Percentiles rank a stretch among this genome's conserved stretches.
phyloP scores from a whole-genome alignment of 2,113 vertebrate species.

The Cyanoramphus novaezelandiae region DNA sequence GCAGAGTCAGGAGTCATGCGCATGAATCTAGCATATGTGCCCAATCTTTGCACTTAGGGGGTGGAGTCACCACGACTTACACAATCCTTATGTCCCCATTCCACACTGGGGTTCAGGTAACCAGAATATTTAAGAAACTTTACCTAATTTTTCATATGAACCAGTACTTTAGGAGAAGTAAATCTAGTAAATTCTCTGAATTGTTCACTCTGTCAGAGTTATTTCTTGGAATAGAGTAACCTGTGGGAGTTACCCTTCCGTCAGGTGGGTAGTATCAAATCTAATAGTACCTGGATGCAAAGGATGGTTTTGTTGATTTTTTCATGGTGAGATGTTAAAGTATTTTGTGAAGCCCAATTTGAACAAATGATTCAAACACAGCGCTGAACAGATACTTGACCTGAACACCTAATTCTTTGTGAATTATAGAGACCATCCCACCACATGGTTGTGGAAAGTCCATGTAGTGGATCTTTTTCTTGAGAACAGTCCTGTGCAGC shows the following conservation, averaged over 20 bases:
- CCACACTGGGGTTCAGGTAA: not conserved
- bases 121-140: not conserved
- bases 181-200: not conserved
- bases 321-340: not conserved
- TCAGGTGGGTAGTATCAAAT: not conserved
- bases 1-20: not conserved
- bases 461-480: rapidly evolving
- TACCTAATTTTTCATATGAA: not conserved
- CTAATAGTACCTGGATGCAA: not conserved
- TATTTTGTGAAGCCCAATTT: not conserved
- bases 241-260: not conserved
- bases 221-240: not conserved
- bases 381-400: not conserved
- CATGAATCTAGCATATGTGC: not conserved
- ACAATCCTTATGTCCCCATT: not conserved
- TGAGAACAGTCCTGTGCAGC: not conserved
- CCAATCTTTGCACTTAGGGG: not conserved
- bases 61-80: not conserved
- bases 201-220: not conserved
- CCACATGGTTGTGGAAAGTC: not conserved
- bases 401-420: not conserved
- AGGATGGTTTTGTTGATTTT: not conserved
- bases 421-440: not conserved
- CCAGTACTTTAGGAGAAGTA: not conserved
- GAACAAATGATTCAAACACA: not conserved